Percentiles rank a stretch among this genome's conserved stretches.
Evolutionary conservation across 92 coral and sea anemone genomes (phyloP).

Genomic region (Parazoanthus darwini): DNA sequence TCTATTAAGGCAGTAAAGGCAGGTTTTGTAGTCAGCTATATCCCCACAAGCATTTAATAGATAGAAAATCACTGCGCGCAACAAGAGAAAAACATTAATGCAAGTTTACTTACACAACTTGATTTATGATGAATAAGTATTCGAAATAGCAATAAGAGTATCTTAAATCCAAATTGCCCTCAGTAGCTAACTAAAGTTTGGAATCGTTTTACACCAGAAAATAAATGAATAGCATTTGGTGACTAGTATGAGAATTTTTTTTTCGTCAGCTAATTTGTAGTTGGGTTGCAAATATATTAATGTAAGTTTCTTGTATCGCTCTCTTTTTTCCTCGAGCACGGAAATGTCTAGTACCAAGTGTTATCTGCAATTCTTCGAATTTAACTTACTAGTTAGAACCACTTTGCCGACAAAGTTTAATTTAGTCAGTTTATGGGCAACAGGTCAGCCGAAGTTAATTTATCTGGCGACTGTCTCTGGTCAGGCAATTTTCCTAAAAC

Average conservation of each 20-base stretch:
- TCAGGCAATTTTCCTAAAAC: not conserved
- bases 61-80: too few species aligned
- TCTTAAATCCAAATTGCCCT: too few species aligned
- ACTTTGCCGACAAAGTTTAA: not conserved
- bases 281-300: not conserved
- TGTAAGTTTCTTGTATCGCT: not conserved
- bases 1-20: not conserved
- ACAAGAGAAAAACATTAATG: too few species aligned
- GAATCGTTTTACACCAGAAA: not conserved
- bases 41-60: too few species aligned
- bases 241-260: not conserved
- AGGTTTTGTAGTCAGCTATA: not conserved
- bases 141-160: too few species aligned
- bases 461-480: not conserved
- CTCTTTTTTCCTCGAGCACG: not conserved
- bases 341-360: too few species aligned
- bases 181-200: too few species aligned
- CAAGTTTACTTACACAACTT: too few species aligned
- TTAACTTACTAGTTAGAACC: not conserved
- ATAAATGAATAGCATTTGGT: not conserved
- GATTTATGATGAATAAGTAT: too few species aligned
- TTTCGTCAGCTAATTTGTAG: not conserved
- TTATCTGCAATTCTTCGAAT: too few species aligned
- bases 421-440: slow-evolving; percentile 1
- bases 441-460: not conserved